Evolutionary conservation across 2,797 vertebrate species (phyloP), one percentile per base, ranked within the genome.

Genomic region (Limnodromus scolopaceus): DNA sequence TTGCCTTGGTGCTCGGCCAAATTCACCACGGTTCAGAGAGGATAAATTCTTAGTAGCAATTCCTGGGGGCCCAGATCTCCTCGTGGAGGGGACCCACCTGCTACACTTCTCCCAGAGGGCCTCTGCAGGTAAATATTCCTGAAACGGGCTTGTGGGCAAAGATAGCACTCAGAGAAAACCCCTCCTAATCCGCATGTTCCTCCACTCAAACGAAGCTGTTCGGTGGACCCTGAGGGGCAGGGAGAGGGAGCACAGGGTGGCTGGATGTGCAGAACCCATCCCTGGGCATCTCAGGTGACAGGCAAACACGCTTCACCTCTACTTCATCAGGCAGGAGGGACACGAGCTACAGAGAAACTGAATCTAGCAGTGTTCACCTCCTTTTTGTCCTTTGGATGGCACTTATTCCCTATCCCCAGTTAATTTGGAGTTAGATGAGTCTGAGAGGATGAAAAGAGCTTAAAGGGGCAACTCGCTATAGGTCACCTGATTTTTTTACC

Each of bases 221-320:
- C 0, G 0, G 13, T 39, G 65, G 8, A 36, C 45, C 17, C 53
- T 1, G 5, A 55, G 65, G 32, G 51, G 17, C 38, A 71, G 25
- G 28, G 30, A 57, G 30, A 69, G 11, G 71, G 27, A 89, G 41
- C 19, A 45, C 2, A 3, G 6, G 3, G 20, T 9, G 60, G 9
- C 24, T 78, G 84, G 65, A 39, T 53, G 34, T 36, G 46, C 46
- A 76, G 55, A 88, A 58, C 22, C 32, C 30, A 69, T 28, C 34
- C 11, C 20, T 1, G 11, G 12, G 11, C 53, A 65, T 48, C 19
- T 80, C 61, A 27, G 24, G 30, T 36, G 41, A 76, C 48, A 57
- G 70, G 58, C 24, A 80, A 64, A 60, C 7, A 53, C 0, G 1
- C 18, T 66, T 36, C 64, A 54, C 38, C 27, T 72, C 45, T 48